Conservation (phyloP, 2,797 vertebrate species). For the Staurois parvus region DNA sequence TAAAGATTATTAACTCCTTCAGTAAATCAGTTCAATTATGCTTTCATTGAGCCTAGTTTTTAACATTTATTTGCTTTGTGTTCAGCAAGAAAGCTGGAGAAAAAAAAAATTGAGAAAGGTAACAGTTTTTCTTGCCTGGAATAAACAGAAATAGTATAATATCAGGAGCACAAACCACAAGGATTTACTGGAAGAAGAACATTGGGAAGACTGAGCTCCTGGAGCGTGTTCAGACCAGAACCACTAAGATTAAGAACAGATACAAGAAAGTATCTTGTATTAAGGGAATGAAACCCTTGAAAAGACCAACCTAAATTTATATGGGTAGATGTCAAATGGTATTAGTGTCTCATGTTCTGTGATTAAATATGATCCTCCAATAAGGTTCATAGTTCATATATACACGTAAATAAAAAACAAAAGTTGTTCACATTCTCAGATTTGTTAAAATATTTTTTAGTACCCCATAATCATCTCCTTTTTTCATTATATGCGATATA, state of each 20-base stretch:
- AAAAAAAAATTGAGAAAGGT: not conserved
- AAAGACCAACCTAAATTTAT: slow-evolving; percentile 26
- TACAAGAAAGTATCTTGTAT: not conserved
- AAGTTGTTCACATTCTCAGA: too few relatives aligned
- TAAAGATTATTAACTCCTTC: too few relatives aligned
- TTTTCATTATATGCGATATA: too few relatives aligned
- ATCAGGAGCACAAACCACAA: not conserved
- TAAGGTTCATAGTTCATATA: not conserved
- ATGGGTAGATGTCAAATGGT: slow-evolving; percentile 30
- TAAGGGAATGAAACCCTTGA: not conserved
- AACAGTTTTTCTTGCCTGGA: not conserved
- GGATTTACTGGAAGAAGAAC: not conserved
- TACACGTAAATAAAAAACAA: not conserved
- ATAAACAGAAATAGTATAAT: not conserved
- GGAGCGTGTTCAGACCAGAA: slow-evolving; percentile 18
- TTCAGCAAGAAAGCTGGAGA: too few relatives aligned
- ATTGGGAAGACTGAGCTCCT: slow-evolving; percentile 9
- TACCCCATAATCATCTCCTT: too few relatives aligned
- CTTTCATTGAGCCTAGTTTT: too few relatives aligned
- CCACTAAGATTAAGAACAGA: slow-evolving; percentile 29
- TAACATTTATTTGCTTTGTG: too few relatives aligned
- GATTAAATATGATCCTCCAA: not conserved
- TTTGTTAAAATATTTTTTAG: too few relatives aligned
- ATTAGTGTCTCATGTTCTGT: not conserved
- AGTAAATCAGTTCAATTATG: too few relatives aligned